Percentiles rank a stretch among this genome's conserved stretches.
Conservation (phyloP, 1,140 invertebrate genomes). For the Euwallacea fornicatus region DNA sequence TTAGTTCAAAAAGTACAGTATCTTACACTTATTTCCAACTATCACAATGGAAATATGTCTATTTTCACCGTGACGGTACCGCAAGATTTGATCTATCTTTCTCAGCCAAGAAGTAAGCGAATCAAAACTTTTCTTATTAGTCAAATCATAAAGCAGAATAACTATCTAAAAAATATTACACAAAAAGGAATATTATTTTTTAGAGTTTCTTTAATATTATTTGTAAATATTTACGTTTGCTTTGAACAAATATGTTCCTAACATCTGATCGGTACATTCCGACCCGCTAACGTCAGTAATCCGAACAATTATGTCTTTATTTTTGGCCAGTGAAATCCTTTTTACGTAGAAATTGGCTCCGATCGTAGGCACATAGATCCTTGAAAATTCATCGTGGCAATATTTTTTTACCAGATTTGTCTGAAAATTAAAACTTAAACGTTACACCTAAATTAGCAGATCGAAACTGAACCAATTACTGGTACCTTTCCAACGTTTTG, state of each 20-base stretch:
- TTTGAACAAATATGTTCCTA: slow-evolving; percentile 82
- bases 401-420: slow-evolving; percentile 71
- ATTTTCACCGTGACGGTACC: slow-evolving; percentile 22
- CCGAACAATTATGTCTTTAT: slow-evolving; percentile 70
- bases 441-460: not conserved
- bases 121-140: slow-evolving; percentile 79
- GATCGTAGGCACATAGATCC: slow-evolving; percentile 72
- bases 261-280: slow-evolving; percentile 72
- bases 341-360: slow-evolving; percentile 83
- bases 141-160: slow-evolving; percentile 85
- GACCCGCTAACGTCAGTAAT: slow-evolving; percentile 85
- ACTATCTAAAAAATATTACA: slow-evolving; percentile 67
- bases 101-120: slow-evolving; percentile 74
- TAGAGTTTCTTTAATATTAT: not conserved
- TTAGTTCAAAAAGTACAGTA: not conserved
- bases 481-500: slow-evolving; percentile 71
- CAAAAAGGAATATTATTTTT: slow-evolving; percentile 11
- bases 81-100: slow-evolving; percentile 62
- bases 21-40: slow-evolving; percentile 82
- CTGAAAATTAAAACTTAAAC: slow-evolving; percentile 53
- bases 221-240: slow-evolving; percentile 64
- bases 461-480: not conserved
- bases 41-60: slow-evolving; percentile 67
- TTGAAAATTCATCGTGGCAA: slow-evolving; percentile 72
- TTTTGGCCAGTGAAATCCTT: slow-evolving; percentile 67